Conservation (phyloP, 2,113 vertebrate species). For the Ailurus styani region DNA sequence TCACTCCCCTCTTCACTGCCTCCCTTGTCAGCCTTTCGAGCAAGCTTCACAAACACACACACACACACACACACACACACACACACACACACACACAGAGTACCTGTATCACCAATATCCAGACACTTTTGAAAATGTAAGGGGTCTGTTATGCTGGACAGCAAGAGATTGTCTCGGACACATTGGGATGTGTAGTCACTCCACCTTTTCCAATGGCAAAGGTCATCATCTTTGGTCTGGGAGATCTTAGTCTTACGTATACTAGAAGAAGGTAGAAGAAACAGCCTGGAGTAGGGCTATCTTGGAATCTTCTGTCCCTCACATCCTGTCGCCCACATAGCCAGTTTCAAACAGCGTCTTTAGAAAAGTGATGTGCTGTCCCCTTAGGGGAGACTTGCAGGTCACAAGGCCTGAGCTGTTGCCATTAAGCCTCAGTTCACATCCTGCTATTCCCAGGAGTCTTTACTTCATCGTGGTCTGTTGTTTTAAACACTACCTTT, state of each 20-base stretch:
- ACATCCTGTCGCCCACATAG: neutral
- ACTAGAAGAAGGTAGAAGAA: neutral
- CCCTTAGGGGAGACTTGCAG: fast-evolving
- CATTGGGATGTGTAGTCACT: neutral
- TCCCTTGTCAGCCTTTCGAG: neutral
- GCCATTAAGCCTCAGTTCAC: neutral
- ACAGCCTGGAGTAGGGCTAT: neutral
- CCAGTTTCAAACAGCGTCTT: neutral
- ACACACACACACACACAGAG: neutral
- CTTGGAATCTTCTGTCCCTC: neutral
- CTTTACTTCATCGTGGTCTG: neutral
- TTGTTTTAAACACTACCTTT: neutral
- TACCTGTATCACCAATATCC: neutral
- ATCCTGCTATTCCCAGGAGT: neutral
- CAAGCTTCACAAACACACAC: neutral
- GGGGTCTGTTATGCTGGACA: neutral
- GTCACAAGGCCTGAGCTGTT: neutral
- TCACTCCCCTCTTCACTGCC: neutral
- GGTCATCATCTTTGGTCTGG: neutral
- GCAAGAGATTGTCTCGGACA: neutral
- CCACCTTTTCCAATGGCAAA: neutral
- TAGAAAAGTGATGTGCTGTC: neutral
- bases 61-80: neutral
- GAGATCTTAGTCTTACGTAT: neutral
- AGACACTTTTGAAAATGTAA: neutral